These are phyloP conservation scores for Drosophila simulans DNA, from an alignment of 1,140 invertebrate species.

Conservation along the genomic window DNA sequence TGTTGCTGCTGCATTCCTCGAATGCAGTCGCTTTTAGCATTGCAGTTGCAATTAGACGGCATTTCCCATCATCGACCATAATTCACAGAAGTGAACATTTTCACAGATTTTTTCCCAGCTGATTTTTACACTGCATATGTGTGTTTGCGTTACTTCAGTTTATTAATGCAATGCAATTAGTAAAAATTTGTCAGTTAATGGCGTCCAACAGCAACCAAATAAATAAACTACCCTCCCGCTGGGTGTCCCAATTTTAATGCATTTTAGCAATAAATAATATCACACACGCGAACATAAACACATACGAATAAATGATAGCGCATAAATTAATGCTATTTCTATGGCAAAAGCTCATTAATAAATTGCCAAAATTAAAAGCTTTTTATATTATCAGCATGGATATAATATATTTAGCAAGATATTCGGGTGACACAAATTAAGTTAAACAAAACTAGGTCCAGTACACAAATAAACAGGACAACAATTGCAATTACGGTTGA, in stretches of 20 bases:
- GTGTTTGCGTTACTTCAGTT: conserved; percentile 57
- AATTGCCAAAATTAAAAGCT: conserved; percentile 72
- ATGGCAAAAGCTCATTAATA: conserved; percentile 71
- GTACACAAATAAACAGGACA: conserved; percentile 45
- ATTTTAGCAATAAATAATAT: conserved; percentile 78
- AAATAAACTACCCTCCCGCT: conserved; percentile 54
- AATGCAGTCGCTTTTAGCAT: conserved; percentile 12
- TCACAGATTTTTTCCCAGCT: conserved; percentile 23
- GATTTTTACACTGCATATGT: conserved; percentile 15
- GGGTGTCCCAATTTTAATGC: conserved; percentile 65
- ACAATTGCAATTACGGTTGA: conserved; percentile 42
- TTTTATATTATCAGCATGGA: conserved; percentile 42
- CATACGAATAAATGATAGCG: conserved; percentile 33
- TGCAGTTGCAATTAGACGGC: conserved; percentile 67
- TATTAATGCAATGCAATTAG: conserved; percentile 81
- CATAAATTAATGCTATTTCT: conserved; percentile 67
- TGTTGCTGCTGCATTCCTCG: conserved; percentile 52
- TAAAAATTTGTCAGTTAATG: conserved; percentile 81
- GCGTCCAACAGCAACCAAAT: conserved; percentile 66
- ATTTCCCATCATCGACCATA: conserved; percentile 41
- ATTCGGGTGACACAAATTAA: conserved; percentile 37
- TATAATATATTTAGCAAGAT: conserved; percentile 36
- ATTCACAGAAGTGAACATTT: conserved; percentile 14
- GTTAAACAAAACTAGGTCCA: conserved; percentile 23
- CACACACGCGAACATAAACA: background rate